Percentiles rank a stretch among this genome's conserved stretches.
These are phyloP conservation scores for Cepaea hortensis DNA, from an alignment of 2,888 invertebrate species.

Conservation along the genomic window DNA sequence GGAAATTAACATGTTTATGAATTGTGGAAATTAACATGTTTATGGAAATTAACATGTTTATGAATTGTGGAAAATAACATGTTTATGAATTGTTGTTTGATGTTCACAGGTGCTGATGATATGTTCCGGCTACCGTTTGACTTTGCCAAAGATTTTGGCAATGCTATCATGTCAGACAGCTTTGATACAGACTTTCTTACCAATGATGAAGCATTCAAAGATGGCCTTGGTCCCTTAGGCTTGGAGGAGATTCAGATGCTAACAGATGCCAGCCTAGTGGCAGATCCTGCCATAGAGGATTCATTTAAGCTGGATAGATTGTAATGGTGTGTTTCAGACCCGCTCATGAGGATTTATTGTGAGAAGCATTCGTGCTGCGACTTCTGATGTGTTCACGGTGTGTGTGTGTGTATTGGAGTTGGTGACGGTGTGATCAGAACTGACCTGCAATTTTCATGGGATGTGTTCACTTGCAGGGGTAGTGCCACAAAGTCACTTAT, in stretches of 20 bases:
- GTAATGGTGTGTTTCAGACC: conserved; percentile 59
- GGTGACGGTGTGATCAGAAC: neutral
- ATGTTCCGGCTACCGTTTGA: conserved; percentile 70
- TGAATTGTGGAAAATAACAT: too few relatives aligned
- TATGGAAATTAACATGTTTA: too few relatives aligned
- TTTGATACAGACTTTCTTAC: conserved; percentile 82
- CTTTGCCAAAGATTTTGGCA: conserved; percentile 75
- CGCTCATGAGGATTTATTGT: neutral
- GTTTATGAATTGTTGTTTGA: neutral
- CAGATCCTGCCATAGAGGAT: conserved; percentile 92
- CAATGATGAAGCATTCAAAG: conserved; percentile 85
- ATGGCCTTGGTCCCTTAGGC: conserved; percentile 89
- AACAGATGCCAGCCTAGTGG: conserved; percentile 89
- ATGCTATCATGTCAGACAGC: conserved; percentile 76
- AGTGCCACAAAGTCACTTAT: neutral
- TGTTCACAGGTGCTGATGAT: conserved; percentile 70
- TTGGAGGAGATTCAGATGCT: conserved; percentile 92
- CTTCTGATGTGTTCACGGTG: conserved; percentile 20
- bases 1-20: too few relatives aligned
- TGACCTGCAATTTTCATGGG: neutral
- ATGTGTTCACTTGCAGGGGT: neutral
- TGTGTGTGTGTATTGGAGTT: neutral
- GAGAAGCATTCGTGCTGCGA: conserved; percentile 12
- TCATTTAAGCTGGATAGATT: conserved; percentile 85
- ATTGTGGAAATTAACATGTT: too few relatives aligned